Percentiles rank a stretch among this genome's conserved stretches.
Conservation (phyloP, 2,888 invertebrate genomes). For the Drosophila hamatofila region DNA sequence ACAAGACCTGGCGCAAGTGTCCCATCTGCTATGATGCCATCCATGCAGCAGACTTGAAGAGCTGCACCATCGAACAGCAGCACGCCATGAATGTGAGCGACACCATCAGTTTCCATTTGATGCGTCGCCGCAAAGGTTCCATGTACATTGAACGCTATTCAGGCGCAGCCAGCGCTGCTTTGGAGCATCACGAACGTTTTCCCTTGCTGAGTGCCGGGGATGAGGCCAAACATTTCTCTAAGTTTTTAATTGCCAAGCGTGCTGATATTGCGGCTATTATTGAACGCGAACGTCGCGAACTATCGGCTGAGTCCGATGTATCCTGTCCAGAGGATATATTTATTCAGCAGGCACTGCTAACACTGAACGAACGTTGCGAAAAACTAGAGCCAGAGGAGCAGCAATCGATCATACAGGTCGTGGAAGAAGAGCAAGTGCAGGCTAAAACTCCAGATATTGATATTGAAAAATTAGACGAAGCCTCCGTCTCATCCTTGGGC, state of each 20-base stretch:
- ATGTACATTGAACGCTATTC: constrained; percentile 80
- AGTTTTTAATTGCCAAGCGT: constrained; percentile 90
- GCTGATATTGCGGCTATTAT: constrained; percentile 90
- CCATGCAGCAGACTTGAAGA: constrained; percentile 92
- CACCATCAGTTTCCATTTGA: constrained; percentile 91
- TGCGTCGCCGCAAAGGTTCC: constrained; percentile 92
- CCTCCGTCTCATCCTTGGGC: constrained; percentile 60
- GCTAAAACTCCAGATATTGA: constrained; percentile 56
- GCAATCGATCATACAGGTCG: constrained; percentile 7
- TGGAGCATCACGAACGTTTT: constrained; percentile 66
- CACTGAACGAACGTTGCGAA: constrained; percentile 86
- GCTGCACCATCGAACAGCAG: constrained; percentile 86
- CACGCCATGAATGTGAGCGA: constrained; percentile 87
- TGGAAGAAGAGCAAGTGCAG: constrained; percentile 26
- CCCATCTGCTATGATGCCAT: constrained; percentile 96
- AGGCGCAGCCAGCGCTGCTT: constrained; percentile 23
- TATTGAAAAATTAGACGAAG: constrained; percentile 57
- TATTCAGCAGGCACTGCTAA: constrained; percentile 92
- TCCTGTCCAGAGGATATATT: constrained; percentile 94
- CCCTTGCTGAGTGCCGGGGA: constrained; percentile 86
- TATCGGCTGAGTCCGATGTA: constrained; percentile 89
- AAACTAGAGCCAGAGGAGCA: constrained; percentile 65
- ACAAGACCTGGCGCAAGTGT: constrained; percentile 93
- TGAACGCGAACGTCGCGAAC: constrained; percentile 90
- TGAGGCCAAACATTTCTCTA: constrained; percentile 86